phyloP scores from a whole-genome alignment of 2,797 vertebrate genomes.

The Fringilla coelebs region DNA sequence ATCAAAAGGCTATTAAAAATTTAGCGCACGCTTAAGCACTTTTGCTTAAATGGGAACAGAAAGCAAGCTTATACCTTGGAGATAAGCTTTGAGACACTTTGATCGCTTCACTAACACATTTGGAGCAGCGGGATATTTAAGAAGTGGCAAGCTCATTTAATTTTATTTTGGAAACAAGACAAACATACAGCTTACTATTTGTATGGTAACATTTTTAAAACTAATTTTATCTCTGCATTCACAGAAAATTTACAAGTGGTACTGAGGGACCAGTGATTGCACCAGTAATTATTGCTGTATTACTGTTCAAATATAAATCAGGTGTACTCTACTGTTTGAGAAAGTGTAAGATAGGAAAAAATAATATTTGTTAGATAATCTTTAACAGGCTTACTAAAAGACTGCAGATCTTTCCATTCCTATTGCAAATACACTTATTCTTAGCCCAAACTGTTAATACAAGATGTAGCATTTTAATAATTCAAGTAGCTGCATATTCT shows the following conservation, averaged over 20 bases:
- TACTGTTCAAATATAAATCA: conserved; percentile 33
- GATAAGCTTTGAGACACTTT: neutral
- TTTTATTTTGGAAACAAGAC: neutral
- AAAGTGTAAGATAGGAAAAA: neutral
- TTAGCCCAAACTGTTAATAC: neutral
- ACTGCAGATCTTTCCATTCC: neutral
- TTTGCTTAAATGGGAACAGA: neutral
- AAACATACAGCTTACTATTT: neutral
- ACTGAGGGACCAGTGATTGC: neutral
- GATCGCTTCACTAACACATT: neutral
- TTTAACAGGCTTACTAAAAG: conserved; percentile 25
- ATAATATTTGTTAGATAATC: neutral
- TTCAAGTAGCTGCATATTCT: neutral
- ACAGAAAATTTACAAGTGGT: conserved; percentile 29
- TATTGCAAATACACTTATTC: neutral
- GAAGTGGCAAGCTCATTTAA: neutral
- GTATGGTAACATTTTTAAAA: neutral
- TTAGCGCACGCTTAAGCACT: neutral
- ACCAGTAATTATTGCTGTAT: conserved; percentile 8
- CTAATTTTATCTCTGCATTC: neutral
- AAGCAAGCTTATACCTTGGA: conserved; percentile 8
- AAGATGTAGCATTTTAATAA: conserved; percentile 10
- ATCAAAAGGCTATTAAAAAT: neutral
- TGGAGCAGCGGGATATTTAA: neutral
- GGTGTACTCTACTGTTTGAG: neutral